Percentiles rank a stretch among this genome's conserved stretches.
Conservation (phyloP, 2,113 vertebrate genomes). For the Leucopsar rothschildi region DNA sequence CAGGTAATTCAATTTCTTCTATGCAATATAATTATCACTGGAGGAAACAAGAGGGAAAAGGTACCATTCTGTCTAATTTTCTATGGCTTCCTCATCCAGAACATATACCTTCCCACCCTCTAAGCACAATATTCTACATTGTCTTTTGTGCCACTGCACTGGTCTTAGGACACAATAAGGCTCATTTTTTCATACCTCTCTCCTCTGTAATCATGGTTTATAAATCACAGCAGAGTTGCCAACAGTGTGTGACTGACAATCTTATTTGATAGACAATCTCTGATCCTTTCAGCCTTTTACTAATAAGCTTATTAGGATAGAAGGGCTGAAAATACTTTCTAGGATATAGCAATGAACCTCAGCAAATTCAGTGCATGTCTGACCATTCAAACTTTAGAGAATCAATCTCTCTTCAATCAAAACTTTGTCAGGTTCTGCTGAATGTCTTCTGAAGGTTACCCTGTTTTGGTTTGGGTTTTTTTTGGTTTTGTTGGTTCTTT, state of each 20-base stretch:
- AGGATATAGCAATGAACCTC: conserved; percentile 71
- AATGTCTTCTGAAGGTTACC: conserved; percentile 73
- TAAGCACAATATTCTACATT: conserved; percentile 25
- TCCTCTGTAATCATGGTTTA: conserved; percentile 46
- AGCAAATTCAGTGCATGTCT: conserved; percentile 77
- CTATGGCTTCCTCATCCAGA: conserved; percentile 55
- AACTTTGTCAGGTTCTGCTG: conserved; percentile 71
- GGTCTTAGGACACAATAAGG: conserved; percentile 48
- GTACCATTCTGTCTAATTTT: conserved; percentile 48
- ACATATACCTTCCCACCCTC: background rate
- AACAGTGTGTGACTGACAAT: conserved; percentile 77
- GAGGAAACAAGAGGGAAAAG: conserved; percentile 31
- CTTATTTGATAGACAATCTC: conserved; percentile 75
- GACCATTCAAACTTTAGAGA: conserved; percentile 74
- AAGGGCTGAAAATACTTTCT: conserved; percentile 70
- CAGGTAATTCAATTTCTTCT: conserved; percentile 41
- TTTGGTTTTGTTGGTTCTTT: too few relatives aligned
- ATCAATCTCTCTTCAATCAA: conserved; percentile 80
- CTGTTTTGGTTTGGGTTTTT: background rate
- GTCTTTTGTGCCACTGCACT: conserved; percentile 53
- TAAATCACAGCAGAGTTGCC: conserved; percentile 71
- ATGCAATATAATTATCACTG: conserved; percentile 46
- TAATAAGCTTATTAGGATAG: conserved; percentile 81
- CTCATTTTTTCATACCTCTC: conserved; percentile 48
- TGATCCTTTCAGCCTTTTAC: conserved; percentile 79